Evolutionary conservation across 2,797 vertebrate genomes (phyloP).

Genomic region (Anisognathus igniventris): DNA sequence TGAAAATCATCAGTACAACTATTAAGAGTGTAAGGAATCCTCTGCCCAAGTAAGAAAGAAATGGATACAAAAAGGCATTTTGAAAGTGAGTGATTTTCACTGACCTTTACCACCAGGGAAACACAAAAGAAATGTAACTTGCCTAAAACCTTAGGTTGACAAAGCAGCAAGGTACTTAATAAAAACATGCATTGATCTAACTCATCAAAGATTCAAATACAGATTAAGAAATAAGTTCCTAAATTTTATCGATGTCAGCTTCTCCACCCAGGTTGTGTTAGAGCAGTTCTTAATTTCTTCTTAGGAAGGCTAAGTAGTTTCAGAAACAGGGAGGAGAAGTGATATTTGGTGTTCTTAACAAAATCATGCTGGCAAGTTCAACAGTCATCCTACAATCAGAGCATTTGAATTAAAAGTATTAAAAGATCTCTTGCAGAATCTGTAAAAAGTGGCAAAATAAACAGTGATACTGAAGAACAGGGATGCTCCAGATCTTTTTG

Average conservation of each 20-base stretch:
- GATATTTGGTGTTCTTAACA: not conserved
- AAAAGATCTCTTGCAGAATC: not conserved
- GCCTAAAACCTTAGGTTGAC: not conserved
- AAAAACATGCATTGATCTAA: not conserved
- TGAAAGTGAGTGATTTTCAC: not conserved
- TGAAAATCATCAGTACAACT: not conserved
- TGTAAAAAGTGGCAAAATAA: not conserved
- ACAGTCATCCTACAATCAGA: not conserved
- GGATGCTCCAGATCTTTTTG: not conserved
- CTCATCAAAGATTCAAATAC: not conserved
- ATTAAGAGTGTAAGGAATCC: not conserved
- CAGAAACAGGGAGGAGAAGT: not conserved
- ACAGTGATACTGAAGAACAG: not conserved
- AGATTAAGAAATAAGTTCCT: not conserved
- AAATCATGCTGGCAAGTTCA: not conserved
- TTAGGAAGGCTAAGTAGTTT: not conserved
- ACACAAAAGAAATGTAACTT: not conserved
- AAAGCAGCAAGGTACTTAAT: not conserved
- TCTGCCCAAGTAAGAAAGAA: not conserved
- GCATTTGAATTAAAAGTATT: not conserved
- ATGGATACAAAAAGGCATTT: not conserved
- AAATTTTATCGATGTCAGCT: not conserved
- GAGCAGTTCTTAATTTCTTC: not conserved
- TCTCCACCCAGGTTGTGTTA: not conserved
- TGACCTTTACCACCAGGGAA: not conserved